Base-by-base conservation (phyloP, 1,140 invertebrate species). In the Brachionus asplanchnoidis region DNA sequence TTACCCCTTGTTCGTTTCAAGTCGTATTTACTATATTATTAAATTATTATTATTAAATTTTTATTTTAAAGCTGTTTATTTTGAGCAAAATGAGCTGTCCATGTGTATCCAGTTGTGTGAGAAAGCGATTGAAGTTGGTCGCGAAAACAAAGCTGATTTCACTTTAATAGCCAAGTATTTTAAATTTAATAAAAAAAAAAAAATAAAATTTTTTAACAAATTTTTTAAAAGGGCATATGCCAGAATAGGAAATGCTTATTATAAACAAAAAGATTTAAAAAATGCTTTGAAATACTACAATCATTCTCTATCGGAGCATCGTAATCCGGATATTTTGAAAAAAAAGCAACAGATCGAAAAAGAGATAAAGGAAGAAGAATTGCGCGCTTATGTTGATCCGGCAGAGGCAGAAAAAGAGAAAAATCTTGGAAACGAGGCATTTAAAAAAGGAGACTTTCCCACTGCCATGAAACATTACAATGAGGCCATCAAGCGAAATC, bases 61-160 rank as follows among this genome's bases (percentile, higher is more conserved):
- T 70, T 9, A 42, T 73, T 42, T 36, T 32, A 36, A 36, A 92
- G 96, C 97, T 26, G 97, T 98, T 20, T 94, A 94, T 89, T 98
- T 97, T 91, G 97, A 99, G 91, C 93, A 96, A 88, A 96, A 95
- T 87, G 93, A 98, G 50, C 98, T 93, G 90, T 92, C 96, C 65
- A 94, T 94, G 86, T 99, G 97, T 90, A 96, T 99, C 85, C 93
- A 94, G 87, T 92, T 94, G 86, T 99, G 97, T 90, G 93, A 97
- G 86, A 95, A 95, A 87, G 97, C 95, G 0, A 94, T 99, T 86
- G 95, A 98, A 87, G 91, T 98, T 86, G 98, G 97, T 0, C 92
- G 97, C 86, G 97, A 98, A 90, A 97, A 99, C 89, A 92, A 96
- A 85, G 95, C 96, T 26, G 97, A 99, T 89, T 99, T 95, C 87